Base-by-base conservation (phyloP, 2,888 invertebrate species). In the Ferdinandea cuprea region DNA sequence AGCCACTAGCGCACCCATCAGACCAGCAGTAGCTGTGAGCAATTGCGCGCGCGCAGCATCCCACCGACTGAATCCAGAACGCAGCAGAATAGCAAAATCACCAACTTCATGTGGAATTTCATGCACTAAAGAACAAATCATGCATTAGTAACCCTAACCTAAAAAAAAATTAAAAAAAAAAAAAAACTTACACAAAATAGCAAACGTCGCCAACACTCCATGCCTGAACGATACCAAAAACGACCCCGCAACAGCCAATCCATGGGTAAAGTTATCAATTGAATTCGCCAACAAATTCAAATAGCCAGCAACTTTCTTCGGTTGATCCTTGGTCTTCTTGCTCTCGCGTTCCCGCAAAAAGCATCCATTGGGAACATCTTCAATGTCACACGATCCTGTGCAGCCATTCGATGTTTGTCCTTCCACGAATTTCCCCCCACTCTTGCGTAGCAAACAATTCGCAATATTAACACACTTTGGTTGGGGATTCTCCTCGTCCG, bases 71-170 rank as follows among this genome's bases (percentile, higher is more conserved):
- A 99, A 99, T 0, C 99, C 99, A 50, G 97, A 96, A 85, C 94
- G 95, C 69, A 99, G 92, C 37, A 99, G 92, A 86, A 99, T 99
- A 11, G 99, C 99, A 91, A 99, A 99, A 91, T 99, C 99, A 0
- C 98, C 98, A n/a, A 99, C 95, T 91, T 99, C 99, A 89, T 99
- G 99, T 0, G 99, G 99, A 73, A 99, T 97, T 92, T 99, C 99
- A 89, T 99, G 99, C 25, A 99, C 95, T 91, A 95, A 86, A 95
- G 86, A 87, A 91, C 11, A 15, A 25, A 44, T 13, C n/a, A n/a
- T n/a, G n/a, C n/a, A 13, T 32, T 9, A 3, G n/a, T 21, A 25
- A 48, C n/a, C n/a, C n/a, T n/a, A 13, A 50, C 0, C 0, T 0
- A 28, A 7, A 11, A 15, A 0, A 8, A 5, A 46, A 7, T 40